A percentile compares a stretch with the other conserved stretches of the same genome.
Conservation (phyloP, 2,888 invertebrate species). For the Strigamia maritima region DNA sequence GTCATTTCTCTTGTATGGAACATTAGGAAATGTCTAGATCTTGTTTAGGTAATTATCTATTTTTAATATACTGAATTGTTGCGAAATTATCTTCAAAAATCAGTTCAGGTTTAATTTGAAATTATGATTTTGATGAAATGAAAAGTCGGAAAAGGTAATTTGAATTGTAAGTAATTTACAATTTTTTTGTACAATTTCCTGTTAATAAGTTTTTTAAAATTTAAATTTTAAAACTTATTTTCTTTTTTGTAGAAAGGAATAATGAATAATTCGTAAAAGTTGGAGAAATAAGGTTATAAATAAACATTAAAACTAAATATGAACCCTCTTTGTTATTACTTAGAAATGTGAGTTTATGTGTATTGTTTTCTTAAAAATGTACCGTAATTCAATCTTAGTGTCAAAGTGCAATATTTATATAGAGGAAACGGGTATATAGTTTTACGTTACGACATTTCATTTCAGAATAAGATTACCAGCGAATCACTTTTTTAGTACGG, state of each 20-base stretch:
- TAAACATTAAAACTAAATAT: background rate
- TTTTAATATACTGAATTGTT: background rate
- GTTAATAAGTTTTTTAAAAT: background rate
- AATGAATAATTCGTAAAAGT: background rate
- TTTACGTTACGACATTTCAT: background rate
- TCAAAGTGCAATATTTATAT: background rate
- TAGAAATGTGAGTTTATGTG: background rate
- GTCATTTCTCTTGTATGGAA: slow-evolving; percentile 11
- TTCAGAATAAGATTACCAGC: background rate
- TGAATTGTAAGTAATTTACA: background rate
- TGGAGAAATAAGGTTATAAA: background rate
- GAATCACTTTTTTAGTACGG: background rate
- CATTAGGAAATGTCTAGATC: background rate
- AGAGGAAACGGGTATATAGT: background rate
- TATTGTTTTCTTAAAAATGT: background rate
- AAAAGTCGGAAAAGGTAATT: background rate
- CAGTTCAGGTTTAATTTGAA: background rate
- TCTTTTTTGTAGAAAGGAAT: background rate
- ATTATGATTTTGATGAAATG: background rate
- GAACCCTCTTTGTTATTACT: background rate
- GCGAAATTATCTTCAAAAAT: background rate
- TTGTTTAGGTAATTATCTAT: background rate
- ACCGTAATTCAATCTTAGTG: background rate
- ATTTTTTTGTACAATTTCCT: background rate
- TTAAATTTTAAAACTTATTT: background rate